phyloP scores from a whole-genome alignment of 2,797 vertebrate genomes.

The Vipera ursinii region DNA sequence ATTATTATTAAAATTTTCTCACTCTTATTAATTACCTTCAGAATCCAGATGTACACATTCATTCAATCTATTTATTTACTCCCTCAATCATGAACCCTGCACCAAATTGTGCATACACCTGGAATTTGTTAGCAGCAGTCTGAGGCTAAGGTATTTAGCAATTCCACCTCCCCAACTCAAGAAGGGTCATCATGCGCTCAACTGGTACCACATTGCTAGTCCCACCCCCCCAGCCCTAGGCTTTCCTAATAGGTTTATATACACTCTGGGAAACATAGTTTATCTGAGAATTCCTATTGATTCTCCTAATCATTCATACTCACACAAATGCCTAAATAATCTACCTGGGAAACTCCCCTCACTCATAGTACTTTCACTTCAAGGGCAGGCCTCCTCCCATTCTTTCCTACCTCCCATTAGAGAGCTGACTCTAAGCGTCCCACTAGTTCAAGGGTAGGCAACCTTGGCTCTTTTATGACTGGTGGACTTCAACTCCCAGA shows the following conservation, averaged over 20 bases:
- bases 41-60: neutral
- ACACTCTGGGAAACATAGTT: neutral
- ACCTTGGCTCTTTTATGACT: too few species aligned
- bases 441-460: too few species aligned
- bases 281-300: neutral
- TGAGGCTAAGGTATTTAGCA: neutral
- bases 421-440: neutral
- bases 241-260: neutral
- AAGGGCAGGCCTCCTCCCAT: neutral
- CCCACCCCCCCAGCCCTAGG: neutral
- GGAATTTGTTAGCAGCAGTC: neutral
- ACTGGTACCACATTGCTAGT: neutral
- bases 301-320: neutral
- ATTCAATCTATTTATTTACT: neutral
- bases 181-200: neutral
- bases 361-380: neutral
- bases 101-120: neutral
- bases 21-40: neutral
- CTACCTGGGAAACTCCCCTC: neutral
- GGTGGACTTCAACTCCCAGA: too few species aligned
- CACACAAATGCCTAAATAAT: neutral
- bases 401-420: neutral
- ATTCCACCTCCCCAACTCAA: neutral
- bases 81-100: neutral
- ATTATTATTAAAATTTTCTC: neutral